Evolutionary conservation across 2,113 vertebrate species (phyloP).

Genomic region (Epinephelus moara): DNA sequence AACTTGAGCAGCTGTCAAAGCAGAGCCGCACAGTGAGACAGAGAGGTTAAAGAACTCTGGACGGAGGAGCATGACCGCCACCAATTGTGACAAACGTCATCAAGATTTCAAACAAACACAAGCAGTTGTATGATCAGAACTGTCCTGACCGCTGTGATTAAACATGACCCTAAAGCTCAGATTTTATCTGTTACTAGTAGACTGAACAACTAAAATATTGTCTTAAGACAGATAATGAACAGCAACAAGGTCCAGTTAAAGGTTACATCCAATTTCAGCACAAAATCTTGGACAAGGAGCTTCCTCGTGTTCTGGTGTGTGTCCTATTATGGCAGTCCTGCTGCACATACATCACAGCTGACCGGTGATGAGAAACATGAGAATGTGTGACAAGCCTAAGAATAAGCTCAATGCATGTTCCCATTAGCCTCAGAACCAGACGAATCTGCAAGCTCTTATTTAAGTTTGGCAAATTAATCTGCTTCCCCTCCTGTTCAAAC

Average conservation of each 20-base stretch:
- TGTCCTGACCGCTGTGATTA: not conserved
- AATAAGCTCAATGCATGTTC: not conserved
- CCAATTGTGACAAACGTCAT: constrained; percentile 15
- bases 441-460: too few species aligned
- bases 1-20: constrained; percentile 78
- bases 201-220: not conserved
- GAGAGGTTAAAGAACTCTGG: constrained; percentile 26
- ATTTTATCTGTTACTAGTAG: not conserved
- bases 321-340: constrained; percentile 8
- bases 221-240: constrained; percentile 9
- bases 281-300: constrained; percentile 24
- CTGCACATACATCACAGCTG: constrained; percentile 45
- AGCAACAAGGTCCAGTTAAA: not conserved
- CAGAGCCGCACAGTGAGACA: constrained; percentile 51
- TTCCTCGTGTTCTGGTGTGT: constrained; percentile 38
- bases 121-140: not conserved
- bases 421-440: too few species aligned
- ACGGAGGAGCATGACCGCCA: constrained; percentile 18
- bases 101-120: constrained; percentile 8
- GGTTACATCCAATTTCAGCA: not conserved
- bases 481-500: too few species aligned
- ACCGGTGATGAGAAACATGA: constrained; percentile 29
- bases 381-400: not conserved
- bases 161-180: not conserved
- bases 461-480: too few species aligned